Base-by-base conservation (phyloP, 2,888 invertebrate genomes). In the Frankliniella fusca region DNA sequence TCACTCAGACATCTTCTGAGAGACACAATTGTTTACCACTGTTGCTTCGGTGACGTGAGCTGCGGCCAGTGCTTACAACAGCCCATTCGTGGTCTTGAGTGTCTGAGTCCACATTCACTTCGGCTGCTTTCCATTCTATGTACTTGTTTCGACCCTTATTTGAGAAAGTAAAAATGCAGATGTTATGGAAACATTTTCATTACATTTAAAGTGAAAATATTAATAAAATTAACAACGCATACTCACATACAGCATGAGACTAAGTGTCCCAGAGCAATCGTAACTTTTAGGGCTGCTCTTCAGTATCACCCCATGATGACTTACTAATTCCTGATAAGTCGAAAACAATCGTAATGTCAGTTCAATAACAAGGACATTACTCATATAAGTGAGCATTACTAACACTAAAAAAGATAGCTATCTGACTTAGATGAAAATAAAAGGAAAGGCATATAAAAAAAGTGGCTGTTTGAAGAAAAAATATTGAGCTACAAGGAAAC, bases 61-160 rank as follows among this genome's bases (percentile, higher is more conserved):
- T 87, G 89, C 90, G 90, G 85, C 92, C 93, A 80, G 94, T 93
- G 86, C 94, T 94, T 27, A 95, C 95, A 83, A 95, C 90, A 0
- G 95, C 94, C 96, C 96, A 95, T 86, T 95, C 95, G 70, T 87
- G 87, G 85, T 89, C 89, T 86, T 94, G 94, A 86, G 94, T 94
- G 86, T 94, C 82, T 28, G 94, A 1, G 92, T 92, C 85, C 94
- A 95, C 92, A 80, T 93, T 94, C 84, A 94, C 90, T 87, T 95
- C 95, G 83, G 92, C 92, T 0, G 94, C 94, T 86, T 93, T 92
- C 96, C 96, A 96, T 87, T 96, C 96, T 82, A 96, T 92, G 84
- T 90, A 92, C 84, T 92, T 91, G 85, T 88, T 88, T 85, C 38
- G 38, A 38, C 86, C 88, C 90, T 38, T 90, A 84, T 5, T 85